Percentiles rank a stretch among this genome's conserved stretches.
Evolutionary conservation across 2,888 invertebrate genomes (phyloP).

Genomic region (Drosophila vallismaia): DNA sequence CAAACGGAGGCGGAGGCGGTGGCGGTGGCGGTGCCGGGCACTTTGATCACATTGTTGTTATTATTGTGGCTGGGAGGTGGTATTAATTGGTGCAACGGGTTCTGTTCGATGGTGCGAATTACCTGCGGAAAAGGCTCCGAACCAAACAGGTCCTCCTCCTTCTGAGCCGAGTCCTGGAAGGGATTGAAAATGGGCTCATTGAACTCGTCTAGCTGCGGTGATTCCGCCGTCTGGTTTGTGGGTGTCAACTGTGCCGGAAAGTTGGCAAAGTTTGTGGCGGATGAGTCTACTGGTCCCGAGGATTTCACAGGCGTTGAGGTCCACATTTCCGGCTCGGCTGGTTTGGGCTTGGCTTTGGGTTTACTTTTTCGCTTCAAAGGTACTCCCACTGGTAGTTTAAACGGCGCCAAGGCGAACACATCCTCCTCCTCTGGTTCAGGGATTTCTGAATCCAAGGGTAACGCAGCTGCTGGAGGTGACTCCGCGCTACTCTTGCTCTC

Average conservation of each 20-base stretch:
- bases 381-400: slow-evolving; percentile 83
- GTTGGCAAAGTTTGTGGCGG: slow-evolving; percentile 56
- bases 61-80: slow-evolving; percentile 46
- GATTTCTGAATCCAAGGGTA: slow-evolving; percentile 3
- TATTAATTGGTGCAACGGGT: slow-evolving; percentile 36
- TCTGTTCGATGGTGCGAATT: slow-evolving; percentile 67
- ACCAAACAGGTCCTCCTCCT: slow-evolving; percentile 81
- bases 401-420: slow-evolving; percentile 90
- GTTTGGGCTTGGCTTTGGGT: slow-evolving; percentile 40
- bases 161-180: slow-evolving; percentile 59
- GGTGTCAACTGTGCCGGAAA: slow-evolving; percentile 48
- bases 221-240: slow-evolving; percentile 21
- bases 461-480: slow-evolving; percentile 50
- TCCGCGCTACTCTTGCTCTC: slow-evolving; percentile 80
- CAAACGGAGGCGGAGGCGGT: slow-evolving; percentile 27
- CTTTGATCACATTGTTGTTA: slow-evolving; percentile 53
- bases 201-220: slow-evolving; percentile 80
- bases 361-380: slow-evolving; percentile 70
- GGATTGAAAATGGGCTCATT: slow-evolving; percentile 84
- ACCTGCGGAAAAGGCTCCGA: slow-evolving; percentile 84
- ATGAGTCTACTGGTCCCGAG: background rate
- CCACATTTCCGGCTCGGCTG: slow-evolving; percentile 78
- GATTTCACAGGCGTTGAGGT: slow-evolving; percentile 82
- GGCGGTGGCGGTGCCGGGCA: slow-evolving; percentile 33
- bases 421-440: slow-evolving; percentile 85